Conservation (phyloP, 2,113 vertebrate species). For the Columba livia region DNA sequence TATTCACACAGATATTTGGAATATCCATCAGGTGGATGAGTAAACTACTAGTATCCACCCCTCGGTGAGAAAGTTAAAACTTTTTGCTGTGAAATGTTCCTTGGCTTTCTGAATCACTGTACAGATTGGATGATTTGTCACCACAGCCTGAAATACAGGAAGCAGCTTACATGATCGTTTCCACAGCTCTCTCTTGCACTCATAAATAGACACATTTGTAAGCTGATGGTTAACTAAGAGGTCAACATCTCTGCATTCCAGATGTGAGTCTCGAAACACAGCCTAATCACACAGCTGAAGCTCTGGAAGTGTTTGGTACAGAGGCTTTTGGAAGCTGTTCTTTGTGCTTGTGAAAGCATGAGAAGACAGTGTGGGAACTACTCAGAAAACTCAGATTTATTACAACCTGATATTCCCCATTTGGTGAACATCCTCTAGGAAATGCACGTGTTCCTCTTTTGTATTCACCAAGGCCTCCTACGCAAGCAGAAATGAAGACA, state of each 20-base stretch:
- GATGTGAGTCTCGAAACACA: slow-evolving; percentile 3
- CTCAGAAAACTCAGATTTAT: slow-evolving; percentile 5
- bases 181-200: background rate
- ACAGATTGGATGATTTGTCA: background rate
- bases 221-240: background rate
- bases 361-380: slow-evolving; percentile 30
- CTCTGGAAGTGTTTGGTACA: background rate
- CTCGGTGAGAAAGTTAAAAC: background rate
- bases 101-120: background rate
- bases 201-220: background rate
- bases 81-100: background rate
- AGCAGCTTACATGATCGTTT: background rate
- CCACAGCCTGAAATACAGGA: background rate
- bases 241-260: background rate
- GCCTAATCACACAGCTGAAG: background rate
- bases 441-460: background rate
- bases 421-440: background rate
- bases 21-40: background rate
- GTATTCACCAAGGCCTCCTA: background rate
- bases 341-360: background rate
- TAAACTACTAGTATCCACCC: background rate
- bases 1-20: background rate
- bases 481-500: background rate
- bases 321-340: background rate
- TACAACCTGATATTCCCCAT: background rate